phyloP scores from a whole-genome alignment of 2,888 invertebrate genomes.

The Vesta saturnalis region DNA sequence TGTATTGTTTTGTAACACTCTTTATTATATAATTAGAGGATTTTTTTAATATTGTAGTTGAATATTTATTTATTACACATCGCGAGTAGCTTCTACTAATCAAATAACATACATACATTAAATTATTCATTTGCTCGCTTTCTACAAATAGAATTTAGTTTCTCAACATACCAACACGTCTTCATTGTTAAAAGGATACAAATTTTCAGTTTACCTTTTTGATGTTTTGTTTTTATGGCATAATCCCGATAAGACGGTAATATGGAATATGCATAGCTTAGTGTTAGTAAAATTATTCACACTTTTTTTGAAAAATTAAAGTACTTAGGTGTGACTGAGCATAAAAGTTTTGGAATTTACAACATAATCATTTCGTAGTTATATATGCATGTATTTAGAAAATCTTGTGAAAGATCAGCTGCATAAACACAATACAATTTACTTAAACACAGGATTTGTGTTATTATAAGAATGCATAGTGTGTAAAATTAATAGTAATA shows the following conservation, averaged over 20 bases:
- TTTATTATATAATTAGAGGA: not conserved
- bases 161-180: conserved; percentile 49
- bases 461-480: conserved; percentile 5
- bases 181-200: conserved; percentile 39
- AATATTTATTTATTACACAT: conserved; percentile 7
- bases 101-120: conserved; percentile 35
- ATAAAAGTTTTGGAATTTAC: too few relatives aligned
- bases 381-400: too few relatives aligned
- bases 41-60: conserved; percentile 6
- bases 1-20: conserved; percentile 2
- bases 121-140: conserved; percentile 50
- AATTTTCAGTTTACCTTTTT: conserved; percentile 4
- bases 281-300: too few relatives aligned
- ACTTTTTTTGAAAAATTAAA: too few relatives aligned
- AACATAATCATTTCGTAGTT: too few relatives aligned
- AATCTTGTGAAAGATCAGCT: not conserved
- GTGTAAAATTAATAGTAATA: conserved; percentile 13
- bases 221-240: not conserved
- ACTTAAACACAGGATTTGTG: not conserved
- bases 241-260: too few relatives aligned
- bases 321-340: not conserved
- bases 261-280: too few relatives aligned
- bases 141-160: conserved; percentile 46
- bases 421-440: conserved; percentile 6
- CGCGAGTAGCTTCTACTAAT: conserved; percentile 21